These are phyloP conservation scores for Aphrocallistes beatrix DNA, from an alignment of 37 sponge, comb jelly and placozoan species.

Conservation along the genomic window DNA sequence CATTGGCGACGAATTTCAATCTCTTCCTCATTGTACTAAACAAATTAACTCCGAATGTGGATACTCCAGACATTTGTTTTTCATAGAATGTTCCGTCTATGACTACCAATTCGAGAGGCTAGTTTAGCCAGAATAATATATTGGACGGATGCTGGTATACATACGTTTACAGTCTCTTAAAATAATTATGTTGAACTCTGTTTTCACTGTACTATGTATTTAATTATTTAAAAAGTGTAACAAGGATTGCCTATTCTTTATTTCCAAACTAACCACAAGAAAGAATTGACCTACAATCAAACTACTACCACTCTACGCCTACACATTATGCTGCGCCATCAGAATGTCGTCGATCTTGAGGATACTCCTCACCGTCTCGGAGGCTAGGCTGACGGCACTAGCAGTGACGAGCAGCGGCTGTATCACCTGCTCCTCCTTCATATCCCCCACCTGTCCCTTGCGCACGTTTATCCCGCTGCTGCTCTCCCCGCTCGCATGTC, in stretches of 20 bases:
- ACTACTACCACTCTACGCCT: neutral
- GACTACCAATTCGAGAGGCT: too few relatives aligned
- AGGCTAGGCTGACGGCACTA: conserved; percentile 75
- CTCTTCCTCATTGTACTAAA: too few relatives aligned
- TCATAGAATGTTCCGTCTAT: too few relatives aligned
- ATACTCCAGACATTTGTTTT: too few relatives aligned
- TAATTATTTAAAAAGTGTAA: too few relatives aligned
- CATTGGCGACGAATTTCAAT: too few relatives aligned
- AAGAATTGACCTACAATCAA: neutral
- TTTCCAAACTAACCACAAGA: neutral
- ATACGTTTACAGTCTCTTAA: too few relatives aligned
- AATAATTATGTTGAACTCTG: too few relatives aligned
- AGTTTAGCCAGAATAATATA: too few relatives aligned
- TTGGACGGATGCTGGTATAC: too few relatives aligned
- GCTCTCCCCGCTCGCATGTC: conserved; percentile 78
- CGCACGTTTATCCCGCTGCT: conserved; percentile 92
- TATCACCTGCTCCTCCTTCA: conserved; percentile 90
- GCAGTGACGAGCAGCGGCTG: conserved; percentile 91
- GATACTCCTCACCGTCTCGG: conserved; percentile 91
- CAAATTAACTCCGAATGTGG: too few relatives aligned
- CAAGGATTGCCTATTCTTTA: neutral
- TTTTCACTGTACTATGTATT: too few relatives aligned
- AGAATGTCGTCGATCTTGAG: conserved; percentile 97
- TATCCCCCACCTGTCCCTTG: conserved; percentile 70
- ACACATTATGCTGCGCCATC: conserved; percentile 24